Evolutionary conservation across 2,888 invertebrate species (phyloP), one percentile per base, ranked within the genome.

Genomic region (Athetis lepigone): DNA sequence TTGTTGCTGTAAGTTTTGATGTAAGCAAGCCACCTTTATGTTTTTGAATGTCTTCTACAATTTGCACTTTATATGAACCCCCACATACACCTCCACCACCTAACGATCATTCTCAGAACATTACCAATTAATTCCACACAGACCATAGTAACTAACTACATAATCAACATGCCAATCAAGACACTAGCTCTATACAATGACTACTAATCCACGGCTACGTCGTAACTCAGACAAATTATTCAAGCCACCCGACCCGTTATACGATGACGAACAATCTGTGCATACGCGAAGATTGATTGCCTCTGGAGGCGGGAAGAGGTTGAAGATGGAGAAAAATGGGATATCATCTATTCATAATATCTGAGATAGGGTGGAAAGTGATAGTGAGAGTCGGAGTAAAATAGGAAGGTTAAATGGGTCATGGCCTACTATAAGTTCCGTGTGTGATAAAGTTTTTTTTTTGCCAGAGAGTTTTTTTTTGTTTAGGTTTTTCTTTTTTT

Each of bases 201-300:
- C 21, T 27, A 51, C 42, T 21, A 25, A 43, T 43, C 36, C 36
- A 23, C n/a, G 25, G 16, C 18, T 4, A 25, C 33, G 25, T 45
- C 27, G 18, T 62, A 54, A 63, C 46, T 40, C 29, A 46, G 23
- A 74, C 63, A 57, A 58, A 72, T 68, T 74, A 58, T 40, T 43
- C 13, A 39, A 13, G 60, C 47, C 9, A 63, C 19, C 23, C 57
- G 71, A 62, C 59, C 36, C 50, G n/a, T 25, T 25, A 6, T n/a
- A 23, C 52, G 65, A 60, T 43, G 67, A 72, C 54, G 54, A 61
- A 51, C 56, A 70, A 59, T 57, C 37, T 23, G 43, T 56, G 63
- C 56, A 64, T 61, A 40, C 37, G 19, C 39, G 23, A 65, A 62
- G 75, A 78, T 78, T 62, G 54, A 77, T 77, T 43, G 23, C 18